Percentiles rank a stretch among this genome's conserved stretches.
phyloP scores from a whole-genome alignment of 2,113 vertebrate species.

The Pygoscelis antarcticus region DNA sequence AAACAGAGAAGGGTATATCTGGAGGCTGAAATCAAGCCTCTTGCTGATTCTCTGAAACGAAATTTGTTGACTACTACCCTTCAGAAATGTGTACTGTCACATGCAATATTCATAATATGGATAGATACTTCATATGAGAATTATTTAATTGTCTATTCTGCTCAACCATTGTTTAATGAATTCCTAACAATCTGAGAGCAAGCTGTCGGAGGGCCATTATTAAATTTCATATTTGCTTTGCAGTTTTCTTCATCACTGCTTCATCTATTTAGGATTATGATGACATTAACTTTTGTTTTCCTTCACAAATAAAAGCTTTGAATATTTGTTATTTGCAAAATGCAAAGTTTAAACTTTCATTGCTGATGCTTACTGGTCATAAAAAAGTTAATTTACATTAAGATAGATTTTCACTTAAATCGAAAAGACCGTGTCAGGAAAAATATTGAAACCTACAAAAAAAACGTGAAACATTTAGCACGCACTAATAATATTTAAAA shows the following conservation, averaged over 20 bases:
- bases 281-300: constrained; percentile 60
- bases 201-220: constrained; percentile 57
- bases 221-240: constrained; percentile 72
- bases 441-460: neutral
- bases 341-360: constrained; percentile 9
- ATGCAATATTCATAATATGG: constrained; percentile 73
- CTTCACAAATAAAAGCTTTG: constrained; percentile 9
- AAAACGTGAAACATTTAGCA: neutral
- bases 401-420: neutral
- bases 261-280: constrained; percentile 64
- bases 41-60: constrained; percentile 69
- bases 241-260: constrained; percentile 58
- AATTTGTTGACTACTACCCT: constrained; percentile 64
- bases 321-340: constrained; percentile 13
- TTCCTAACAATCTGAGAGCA: constrained; percentile 71
- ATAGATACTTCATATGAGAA: constrained; percentile 66
- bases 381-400: constrained; percentile 1
- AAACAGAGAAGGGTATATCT: constrained; percentile 54
- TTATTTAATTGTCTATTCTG: constrained; percentile 74
- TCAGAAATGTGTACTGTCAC: constrained; percentile 62
- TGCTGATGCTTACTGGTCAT: neutral
- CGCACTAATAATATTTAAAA: neutral
- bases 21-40: constrained; percentile 61
- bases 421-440: neutral
- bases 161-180: constrained; percentile 76